These are phyloP conservation scores for Lottia gigantea DNA, from an alignment of 2,888 invertebrate species.

Conservation along the genomic window DNA sequence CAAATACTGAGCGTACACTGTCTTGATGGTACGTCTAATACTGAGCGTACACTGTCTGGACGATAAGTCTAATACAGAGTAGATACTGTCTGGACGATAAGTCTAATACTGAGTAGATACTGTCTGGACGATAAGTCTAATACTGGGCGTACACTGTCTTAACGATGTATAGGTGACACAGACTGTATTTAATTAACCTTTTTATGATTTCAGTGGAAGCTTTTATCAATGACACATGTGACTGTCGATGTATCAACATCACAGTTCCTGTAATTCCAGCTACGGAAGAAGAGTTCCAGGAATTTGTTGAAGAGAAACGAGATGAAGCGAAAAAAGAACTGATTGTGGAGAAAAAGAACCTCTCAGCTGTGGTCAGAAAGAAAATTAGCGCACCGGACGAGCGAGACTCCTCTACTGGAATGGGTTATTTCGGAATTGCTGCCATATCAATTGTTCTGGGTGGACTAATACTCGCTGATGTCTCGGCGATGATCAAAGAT, in stretches of 20 bases:
- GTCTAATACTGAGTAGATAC: too few relatives aligned
- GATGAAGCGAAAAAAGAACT: slow-evolving; percentile 22
- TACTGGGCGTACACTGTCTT: too few relatives aligned
- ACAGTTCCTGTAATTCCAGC: slow-evolving; percentile 1
- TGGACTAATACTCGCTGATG: slow-evolving; percentile 14
- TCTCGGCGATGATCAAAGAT: neutral
- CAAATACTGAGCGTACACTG: too few relatives aligned
- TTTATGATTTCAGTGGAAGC: neutral
- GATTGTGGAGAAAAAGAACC: slow-evolving; percentile 17
- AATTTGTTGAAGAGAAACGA: slow-evolving; percentile 16
- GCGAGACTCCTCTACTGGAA: slow-evolving; percentile 8
- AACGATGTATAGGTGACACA: too few relatives aligned
- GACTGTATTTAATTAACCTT: too few relatives aligned
- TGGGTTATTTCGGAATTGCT: slow-evolving; percentile 17
- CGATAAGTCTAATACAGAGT: too few relatives aligned
- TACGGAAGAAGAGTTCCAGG: slow-evolving; percentile 4
- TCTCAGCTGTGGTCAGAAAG: slow-evolving; percentile 21
- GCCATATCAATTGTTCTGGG: slow-evolving; percentile 18
- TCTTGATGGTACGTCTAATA: too few relatives aligned
- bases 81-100: too few relatives aligned
- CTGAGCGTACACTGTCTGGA: too few relatives aligned
- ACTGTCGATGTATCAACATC: neutral
- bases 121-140: too few relatives aligned
- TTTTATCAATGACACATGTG: neutral
- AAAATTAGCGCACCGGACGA: slow-evolving; percentile 23